Conservation (phyloP, 2,113 vertebrate genomes). For the Piaya cayana region DNA sequence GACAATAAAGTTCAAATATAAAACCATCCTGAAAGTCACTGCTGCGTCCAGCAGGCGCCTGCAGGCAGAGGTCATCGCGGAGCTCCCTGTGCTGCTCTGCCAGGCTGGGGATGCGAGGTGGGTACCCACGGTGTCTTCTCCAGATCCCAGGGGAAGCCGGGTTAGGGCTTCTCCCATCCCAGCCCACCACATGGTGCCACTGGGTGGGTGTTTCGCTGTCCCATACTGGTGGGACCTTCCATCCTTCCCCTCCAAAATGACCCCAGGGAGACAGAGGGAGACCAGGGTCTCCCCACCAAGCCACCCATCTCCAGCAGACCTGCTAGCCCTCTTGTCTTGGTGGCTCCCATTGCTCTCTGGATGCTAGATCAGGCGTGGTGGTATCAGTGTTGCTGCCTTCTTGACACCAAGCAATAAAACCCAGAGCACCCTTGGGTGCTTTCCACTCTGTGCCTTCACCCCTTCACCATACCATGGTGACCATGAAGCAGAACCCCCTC, state of each 20-base stretch:
- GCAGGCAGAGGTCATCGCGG: accelerated
- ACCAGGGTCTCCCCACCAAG: background rate
- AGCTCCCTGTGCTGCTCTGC: background rate
- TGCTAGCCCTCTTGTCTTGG: background rate
- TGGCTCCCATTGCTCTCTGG: accelerated
- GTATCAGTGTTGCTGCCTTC: background rate
- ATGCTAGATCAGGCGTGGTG: accelerated
- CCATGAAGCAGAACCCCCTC: accelerated
- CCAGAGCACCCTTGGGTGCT: background rate
- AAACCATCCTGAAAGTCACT: background rate
- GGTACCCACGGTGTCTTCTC: accelerated
- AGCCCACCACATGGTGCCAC: accelerated
- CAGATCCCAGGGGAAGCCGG: background rate
- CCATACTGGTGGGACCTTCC: accelerated
- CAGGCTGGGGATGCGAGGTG: background rate
- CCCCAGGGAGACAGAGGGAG: background rate
- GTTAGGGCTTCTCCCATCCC: background rate
- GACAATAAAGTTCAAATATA: background rate
- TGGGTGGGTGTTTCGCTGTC: accelerated
- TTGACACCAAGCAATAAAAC: background rate
- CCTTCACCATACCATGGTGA: background rate
- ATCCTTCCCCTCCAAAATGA: background rate
- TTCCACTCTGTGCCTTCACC: background rate
- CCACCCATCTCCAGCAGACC: background rate
- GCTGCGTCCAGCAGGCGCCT: accelerated